A percentile compares a stretch with the other conserved stretches of the same genome.
phyloP scores from a whole-genome alignment of 92 coral and sea anemone species.

The Umimayanthus chanpuru region DNA sequence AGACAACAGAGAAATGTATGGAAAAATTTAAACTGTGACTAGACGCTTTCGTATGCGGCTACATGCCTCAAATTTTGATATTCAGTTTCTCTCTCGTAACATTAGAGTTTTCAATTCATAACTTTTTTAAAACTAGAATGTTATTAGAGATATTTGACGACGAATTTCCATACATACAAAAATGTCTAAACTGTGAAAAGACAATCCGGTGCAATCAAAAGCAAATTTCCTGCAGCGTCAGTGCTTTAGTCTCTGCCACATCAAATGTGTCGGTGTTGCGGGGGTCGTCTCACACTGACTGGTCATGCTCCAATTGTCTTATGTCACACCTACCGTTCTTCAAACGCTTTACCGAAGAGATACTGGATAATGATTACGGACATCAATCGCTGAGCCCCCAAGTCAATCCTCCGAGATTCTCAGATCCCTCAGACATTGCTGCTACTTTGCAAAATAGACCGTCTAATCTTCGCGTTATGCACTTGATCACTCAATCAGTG shows the following conservation, averaged over 20 bases:
- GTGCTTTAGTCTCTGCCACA: constrained; percentile 38
- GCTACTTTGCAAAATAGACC: constrained; percentile 30
- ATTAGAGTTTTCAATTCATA: too few species aligned
- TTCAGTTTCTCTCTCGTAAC: too few species aligned
- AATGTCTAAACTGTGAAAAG: constrained; percentile 60
- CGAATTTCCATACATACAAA: too few species aligned
- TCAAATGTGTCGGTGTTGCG: constrained; percentile 45
- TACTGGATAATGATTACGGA: constrained; percentile 32
- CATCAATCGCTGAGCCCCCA: constrained; percentile 31
- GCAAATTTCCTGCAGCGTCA: constrained; percentile 39
- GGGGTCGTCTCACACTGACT: constrained; percentile 49
- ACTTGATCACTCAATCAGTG: constrained; percentile 26
- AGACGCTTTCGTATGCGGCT: too few species aligned
- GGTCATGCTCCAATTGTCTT: constrained; percentile 48
- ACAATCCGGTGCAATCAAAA: constrained; percentile 54
- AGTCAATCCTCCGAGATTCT: constrained; percentile 6
- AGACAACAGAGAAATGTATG: too few species aligned
- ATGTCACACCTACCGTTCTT: constrained; percentile 41
- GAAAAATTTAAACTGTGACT: too few species aligned
- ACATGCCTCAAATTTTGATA: too few species aligned
- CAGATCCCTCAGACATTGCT: constrained; percentile 19
- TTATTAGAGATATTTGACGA: too few species aligned
- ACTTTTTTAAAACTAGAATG: too few species aligned
- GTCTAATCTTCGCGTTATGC: constrained; percentile 26
- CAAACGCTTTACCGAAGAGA: constrained; percentile 35